Evolutionary conservation across 2,797 vertebrate species (phyloP), one percentile per base, ranked within the genome.

Genomic region (Xerus rutilus): DNA sequence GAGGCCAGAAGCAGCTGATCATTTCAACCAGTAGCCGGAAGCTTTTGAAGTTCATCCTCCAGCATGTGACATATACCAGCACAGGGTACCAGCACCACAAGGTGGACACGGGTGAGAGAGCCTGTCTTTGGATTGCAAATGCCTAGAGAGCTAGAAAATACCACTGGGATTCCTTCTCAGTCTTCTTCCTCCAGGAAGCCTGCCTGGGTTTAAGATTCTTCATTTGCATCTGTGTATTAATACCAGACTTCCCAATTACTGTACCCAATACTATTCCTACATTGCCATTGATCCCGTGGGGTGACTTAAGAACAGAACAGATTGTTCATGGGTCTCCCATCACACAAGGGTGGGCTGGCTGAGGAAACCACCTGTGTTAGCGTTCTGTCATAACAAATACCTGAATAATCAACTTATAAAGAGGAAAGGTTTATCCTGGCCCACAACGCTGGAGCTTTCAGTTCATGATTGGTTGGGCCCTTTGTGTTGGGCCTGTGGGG

Each of bases 51-150:
- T 76, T 97, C 82, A 93, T 98, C 67, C 98, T 99, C 87, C 89
- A 95, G n/a, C 97, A 97, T 9, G 70, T 99, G 78, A 98, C 98
- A 5, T 99, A 99, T 77, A 98, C 98, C 73, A 99, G 98, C 97
- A 97, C 93, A 0, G n/a, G 96, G n/a, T 99, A 99, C 95, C 97
- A 98, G 35, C 96, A 96, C 62, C 92, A 95, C 93, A 95, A 82
- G 1, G 98, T 98, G 92, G 99, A 99, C 92, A 90, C 98, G 15
- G 98, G 98, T 99, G 97, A 97, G 96, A 97, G 96, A 79, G 4
- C 20, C 91, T 30, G n/a, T 78, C 25, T 47, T 72, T 45, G 25
- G 28, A 21, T 21, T 15, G 32, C 30, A 77, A 39, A 25, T 54
- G 30, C 76, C 69, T 21, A 79, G 49, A 70, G 67, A 89, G 28